Percentiles rank a stretch among this genome's conserved stretches.
Evolutionary conservation across 2,113 vertebrate genomes (phyloP).

Genomic region (Meleagris gallopavo): DNA sequence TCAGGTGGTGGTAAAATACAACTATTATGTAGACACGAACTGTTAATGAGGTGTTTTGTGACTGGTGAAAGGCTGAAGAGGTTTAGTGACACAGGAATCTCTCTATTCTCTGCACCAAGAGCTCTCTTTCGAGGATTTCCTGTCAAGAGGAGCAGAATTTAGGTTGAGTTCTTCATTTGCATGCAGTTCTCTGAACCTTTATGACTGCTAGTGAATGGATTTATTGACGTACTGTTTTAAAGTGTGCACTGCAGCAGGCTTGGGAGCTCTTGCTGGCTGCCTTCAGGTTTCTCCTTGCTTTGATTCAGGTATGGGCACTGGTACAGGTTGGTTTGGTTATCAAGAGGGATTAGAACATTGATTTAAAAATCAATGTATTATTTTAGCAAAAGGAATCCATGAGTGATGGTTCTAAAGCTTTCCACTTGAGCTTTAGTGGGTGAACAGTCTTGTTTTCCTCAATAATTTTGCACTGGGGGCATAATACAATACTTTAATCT

Average conservation of each 20-base stretch:
- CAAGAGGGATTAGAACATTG: no score
- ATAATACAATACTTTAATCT: no score
- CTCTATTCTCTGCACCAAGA: conserved; percentile 24
- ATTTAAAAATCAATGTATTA: no score
- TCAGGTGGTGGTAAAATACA: conserved; percentile 38
- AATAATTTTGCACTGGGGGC: no score
- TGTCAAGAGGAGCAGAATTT: background rate
- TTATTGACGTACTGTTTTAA: background rate
- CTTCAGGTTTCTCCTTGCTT: background rate
- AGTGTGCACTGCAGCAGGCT: background rate
- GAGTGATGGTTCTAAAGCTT: no score
- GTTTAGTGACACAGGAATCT: conserved; percentile 38
- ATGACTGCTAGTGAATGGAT: background rate
- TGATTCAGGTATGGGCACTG: background rate
- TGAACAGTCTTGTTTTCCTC: no score
- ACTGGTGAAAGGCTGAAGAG: conserved; percentile 57
- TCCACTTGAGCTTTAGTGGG: no score
- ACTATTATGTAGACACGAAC: conserved; percentile 28
- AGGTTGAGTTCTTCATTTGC: conserved; percentile 2
- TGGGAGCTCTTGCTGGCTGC: background rate
- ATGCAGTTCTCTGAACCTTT: background rate
- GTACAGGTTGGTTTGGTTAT: no score
- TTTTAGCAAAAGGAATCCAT: no score
- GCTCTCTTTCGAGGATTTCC: conserved; percentile 17
- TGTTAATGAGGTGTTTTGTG: conserved; percentile 65